These are phyloP conservation scores for Pterocles burchelli DNA, from an alignment of 2,113 vertebrate genomes.

Conservation along the genomic window DNA sequence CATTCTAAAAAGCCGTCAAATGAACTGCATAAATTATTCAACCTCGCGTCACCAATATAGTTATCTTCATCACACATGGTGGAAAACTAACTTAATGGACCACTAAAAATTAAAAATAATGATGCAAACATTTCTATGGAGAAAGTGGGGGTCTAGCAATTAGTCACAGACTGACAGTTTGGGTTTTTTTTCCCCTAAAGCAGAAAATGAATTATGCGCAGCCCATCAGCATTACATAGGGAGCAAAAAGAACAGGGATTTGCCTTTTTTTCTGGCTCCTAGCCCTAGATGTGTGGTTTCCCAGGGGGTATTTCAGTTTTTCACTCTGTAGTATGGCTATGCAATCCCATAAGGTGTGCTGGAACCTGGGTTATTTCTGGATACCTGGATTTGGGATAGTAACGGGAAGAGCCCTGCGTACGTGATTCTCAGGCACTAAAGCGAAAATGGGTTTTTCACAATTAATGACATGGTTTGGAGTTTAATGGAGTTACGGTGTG, in stretches of 20 bases:
- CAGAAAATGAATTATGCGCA: not conserved
- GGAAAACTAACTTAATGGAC: not conserved
- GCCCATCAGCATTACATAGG: not conserved
- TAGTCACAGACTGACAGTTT: not conserved
- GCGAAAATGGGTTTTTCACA: not conserved
- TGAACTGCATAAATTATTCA: conserved; percentile 29
- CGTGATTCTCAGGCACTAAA: not conserved
- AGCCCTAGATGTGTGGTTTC: not conserved
- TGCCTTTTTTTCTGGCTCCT: not conserved
- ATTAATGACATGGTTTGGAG: not conserved
- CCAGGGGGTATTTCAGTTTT: not conserved
- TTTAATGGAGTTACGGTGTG: not conserved
- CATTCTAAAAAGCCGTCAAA: conserved; percentile 15
- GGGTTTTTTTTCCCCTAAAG: not conserved
- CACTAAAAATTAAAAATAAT: not conserved
- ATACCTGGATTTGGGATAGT: not conserved
- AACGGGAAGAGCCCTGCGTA: not conserved
- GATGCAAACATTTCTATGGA: not conserved
- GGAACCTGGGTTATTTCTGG: not conserved
- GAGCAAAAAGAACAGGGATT: not conserved
- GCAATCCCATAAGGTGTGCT: not conserved
- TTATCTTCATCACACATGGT: not conserved
- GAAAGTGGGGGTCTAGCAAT: not conserved
- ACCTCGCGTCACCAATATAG: not conserved
- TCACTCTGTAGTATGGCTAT: not conserved